Conservation (phyloP, 2,888 invertebrate species). For the Chouioia cunea region DNA sequence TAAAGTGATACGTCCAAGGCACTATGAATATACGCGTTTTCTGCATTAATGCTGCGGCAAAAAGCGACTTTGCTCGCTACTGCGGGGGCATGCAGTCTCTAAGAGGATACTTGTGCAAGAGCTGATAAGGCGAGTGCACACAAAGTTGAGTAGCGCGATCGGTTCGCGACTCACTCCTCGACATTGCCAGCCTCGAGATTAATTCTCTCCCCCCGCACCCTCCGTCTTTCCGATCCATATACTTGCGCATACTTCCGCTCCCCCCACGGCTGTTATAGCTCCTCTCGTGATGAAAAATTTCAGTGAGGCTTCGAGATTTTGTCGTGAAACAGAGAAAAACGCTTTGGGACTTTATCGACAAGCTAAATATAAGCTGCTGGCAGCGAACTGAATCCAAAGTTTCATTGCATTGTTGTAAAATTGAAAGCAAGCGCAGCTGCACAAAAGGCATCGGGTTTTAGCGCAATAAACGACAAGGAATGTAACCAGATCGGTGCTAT, state of each 20-base stretch:
- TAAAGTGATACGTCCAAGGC: too few species aligned
- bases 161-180: too few species aligned
- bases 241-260: too few species aligned
- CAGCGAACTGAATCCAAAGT: too few species aligned
- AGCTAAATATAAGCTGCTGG: too few species aligned
- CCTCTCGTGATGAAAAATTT: conserved; percentile 20
- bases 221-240: too few species aligned
- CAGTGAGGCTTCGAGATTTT: conserved; percentile 16
- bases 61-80: neutral
- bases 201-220: too few species aligned
- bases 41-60: conserved; percentile 14
- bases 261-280: too few species aligned
- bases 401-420: too few species aligned
- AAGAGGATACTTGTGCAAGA: conserved; percentile 17
- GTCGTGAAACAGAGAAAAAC: too few species aligned
- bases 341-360: too few species aligned
- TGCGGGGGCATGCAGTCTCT: neutral
- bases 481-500: conserved; percentile 42
- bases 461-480: conserved; percentile 36
- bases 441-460: conserved; percentile 20
- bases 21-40: too few species aligned
- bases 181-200: conserved; percentile 26
- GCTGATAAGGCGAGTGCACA: conserved; percentile 40
- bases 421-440: conserved; percentile 4
- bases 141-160: neutral